Evolutionary conservation across 2,113 vertebrate species (phyloP).

Genomic region (Barbus barbus): DNA sequence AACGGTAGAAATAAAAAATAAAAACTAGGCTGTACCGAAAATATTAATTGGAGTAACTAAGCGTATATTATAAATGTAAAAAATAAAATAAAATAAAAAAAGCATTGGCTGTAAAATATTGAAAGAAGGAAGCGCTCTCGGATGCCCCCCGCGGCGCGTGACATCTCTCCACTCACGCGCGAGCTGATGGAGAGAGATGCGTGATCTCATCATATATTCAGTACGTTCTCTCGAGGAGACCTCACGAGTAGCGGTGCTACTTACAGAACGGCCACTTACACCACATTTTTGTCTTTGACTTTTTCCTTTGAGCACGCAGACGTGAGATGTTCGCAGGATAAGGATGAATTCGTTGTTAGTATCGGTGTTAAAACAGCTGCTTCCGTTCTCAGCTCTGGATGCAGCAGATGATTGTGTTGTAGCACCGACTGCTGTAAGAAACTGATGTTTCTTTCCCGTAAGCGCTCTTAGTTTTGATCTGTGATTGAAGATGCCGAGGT

Average conservation of each 20-base stretch:
- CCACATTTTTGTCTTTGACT: neutral
- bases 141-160: constrained; percentile 12
- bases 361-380: neutral
- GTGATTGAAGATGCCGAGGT: constrained; percentile 72
- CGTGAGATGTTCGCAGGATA: neutral
- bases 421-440: neutral
- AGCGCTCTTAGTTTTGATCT: neutral
- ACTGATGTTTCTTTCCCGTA: neutral
- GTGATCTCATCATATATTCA: constrained; percentile 1
- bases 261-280: neutral
- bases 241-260: neutral
- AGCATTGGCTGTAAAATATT: neutral
- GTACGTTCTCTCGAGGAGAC: neutral
- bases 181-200: neutral
- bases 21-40: neutral
- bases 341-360: neutral
- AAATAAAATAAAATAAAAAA: too few relatives aligned
- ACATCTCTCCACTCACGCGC: neutral
- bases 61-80: neutral
- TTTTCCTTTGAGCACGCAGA: neutral
- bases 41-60: neutral
- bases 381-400: neutral
- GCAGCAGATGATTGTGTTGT: neutral
- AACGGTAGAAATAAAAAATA: neutral
- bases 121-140: neutral